phyloP scores from a whole-genome alignment of 2,797 vertebrate genomes.

The Parauchenoglanis ngamensis region DNA sequence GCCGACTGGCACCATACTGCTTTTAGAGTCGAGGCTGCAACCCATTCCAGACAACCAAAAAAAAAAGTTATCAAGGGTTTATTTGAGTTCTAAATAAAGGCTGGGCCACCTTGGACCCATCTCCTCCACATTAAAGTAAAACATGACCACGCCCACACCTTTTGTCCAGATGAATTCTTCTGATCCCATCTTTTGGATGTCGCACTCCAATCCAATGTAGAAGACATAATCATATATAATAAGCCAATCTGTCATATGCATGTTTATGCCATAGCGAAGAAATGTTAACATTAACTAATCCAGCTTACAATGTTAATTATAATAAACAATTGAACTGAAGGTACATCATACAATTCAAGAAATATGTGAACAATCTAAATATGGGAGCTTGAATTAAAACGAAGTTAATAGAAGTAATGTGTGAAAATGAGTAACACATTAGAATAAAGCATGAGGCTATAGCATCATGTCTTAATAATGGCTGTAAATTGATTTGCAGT shows the following conservation, averaged over 20 bases:
- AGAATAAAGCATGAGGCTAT: neutral
- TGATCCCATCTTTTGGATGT: neutral
- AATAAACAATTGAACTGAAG: neutral
- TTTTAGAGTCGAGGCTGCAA: neutral
- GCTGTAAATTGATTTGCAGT: neutral
- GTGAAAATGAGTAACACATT: neutral
- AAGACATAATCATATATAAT: neutral
- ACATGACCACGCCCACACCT: neutral
- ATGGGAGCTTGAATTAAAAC: neutral
- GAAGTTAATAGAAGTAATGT: neutral
- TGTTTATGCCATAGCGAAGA: no score
- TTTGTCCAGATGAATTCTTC: neutral
- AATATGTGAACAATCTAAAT: neutral
- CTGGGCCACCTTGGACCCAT: no score
- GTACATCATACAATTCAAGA: neutral
- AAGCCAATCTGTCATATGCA: no score
- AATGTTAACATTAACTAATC: no score
- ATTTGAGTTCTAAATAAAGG: neutral
- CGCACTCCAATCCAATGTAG: neutral
- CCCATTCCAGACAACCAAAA: neutral
- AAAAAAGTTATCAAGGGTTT: neutral
- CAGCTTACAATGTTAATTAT: neutral
- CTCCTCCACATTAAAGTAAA: neutral
- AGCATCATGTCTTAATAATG: neutral
- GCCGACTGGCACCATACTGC: neutral